Evolutionary conservation across 2,113 vertebrate genomes (phyloP).

Genomic region (Hippolais icterina): DNA sequence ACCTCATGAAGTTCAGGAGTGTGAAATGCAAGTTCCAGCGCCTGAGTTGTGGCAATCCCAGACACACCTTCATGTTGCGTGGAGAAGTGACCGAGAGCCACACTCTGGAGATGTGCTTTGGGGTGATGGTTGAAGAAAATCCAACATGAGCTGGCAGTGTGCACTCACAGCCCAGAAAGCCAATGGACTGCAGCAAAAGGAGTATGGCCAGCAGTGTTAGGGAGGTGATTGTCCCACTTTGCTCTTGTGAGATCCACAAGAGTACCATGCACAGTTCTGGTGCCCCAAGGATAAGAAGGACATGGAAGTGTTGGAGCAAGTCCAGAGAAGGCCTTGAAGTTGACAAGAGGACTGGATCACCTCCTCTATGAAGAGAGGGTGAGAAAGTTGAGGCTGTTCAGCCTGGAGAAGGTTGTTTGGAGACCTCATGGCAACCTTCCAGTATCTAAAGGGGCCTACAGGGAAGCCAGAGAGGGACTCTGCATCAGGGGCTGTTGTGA

Average conservation of each 20-base stretch:
- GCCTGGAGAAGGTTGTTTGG: not conserved
- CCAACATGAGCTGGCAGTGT: accelerated
- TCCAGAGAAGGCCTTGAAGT: not conserved
- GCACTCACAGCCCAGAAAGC: not conserved
- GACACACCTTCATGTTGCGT: accelerated
- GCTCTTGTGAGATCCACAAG: accelerated
- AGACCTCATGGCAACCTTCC: not conserved
- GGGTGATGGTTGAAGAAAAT: not conserved
- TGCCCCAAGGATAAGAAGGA: not conserved
- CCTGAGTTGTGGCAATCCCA: not conserved
- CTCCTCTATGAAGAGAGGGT: not conserved
- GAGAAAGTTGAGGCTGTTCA: not conserved
- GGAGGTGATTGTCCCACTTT: not conserved
- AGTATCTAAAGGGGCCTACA: not conserved
- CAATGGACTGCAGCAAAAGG: not conserved
- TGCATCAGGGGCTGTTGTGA: not conserved
- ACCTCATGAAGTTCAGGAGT: too few relatives aligned
- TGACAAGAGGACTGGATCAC: not conserved
- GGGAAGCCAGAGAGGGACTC: not conserved
- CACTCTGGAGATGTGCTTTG: not conserved
- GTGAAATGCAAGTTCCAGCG: not conserved
- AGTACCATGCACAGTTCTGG: not conserved
- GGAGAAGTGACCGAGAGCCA: not conserved
- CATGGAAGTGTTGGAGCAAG: not conserved
- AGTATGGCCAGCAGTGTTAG: not conserved